Evolutionary conservation across 1,140 invertebrate genomes (phyloP), one percentile per base, ranked within the genome.

Genomic region (Pissodes strobi): DNA sequence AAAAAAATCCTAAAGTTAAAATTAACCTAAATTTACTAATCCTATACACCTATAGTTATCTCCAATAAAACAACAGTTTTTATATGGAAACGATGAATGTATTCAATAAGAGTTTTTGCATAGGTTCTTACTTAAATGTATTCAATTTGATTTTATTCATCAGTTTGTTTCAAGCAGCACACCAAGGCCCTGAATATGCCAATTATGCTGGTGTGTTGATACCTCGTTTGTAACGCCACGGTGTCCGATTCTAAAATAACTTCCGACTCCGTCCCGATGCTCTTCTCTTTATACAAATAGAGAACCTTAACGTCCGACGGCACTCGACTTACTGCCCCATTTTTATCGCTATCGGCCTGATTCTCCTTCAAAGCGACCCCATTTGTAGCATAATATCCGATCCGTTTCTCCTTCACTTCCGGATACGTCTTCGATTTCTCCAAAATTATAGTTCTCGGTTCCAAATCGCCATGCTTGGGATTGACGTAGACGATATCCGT

Each of bases 371-470:
- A 59, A 22, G n/a, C n/a, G n/a, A n/a, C n/a, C n/a, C n/a, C n/a
- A 19, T 46, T 37, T n/a, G 61, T 64, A 8, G 30, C 23, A 38
- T 64, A 64, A 23, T 64, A 64, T 3, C 63, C 52, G 18, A 56
- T 37, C 2, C 41, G 13, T 9, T 56, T 43, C 2, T 56, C 51
- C 18, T 46, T 25, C 13, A 65, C 25, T 37, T 65, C 55, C n/a
- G 63, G 63, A 59, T 45, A 65, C 6, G 63, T 58, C 22, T 52
- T 58, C 1, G 51, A 64, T 45, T 64, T 64, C 39, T 64, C 61
- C 52, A 64, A 46, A 1, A 37, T 45, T 1, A 25, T 21, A 3
- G 23, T 45, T 34, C 18, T 19, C 34, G 49, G 9, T 38, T 37
- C 55, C 12, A n/a, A 8, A 5, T 34, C 18, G 2, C 4, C 19